phyloP scores from a whole-genome alignment of 1,140 invertebrate genomes.

The Neelides sp. region DNA sequence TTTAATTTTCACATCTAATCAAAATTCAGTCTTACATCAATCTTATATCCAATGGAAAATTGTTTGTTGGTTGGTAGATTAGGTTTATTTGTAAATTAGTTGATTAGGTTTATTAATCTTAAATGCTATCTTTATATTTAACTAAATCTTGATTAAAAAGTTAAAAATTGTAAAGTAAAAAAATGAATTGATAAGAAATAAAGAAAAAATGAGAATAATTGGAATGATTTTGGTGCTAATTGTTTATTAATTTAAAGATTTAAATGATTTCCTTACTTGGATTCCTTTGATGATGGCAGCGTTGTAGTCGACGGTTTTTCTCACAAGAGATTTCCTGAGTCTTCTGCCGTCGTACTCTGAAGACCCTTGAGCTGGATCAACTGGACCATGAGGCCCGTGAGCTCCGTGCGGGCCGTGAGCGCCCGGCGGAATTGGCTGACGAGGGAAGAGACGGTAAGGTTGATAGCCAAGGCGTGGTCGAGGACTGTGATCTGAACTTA shows the following conservation, averaged over 20 bases:
- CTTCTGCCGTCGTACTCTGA: constrained; percentile 92
- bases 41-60: too few species aligned
- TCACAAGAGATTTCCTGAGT: constrained; percentile 85
- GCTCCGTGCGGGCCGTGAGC: neutral
- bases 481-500: constrained; percentile 7
- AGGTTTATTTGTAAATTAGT: too few species aligned
- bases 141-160: too few species aligned
- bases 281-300: constrained; percentile 83
- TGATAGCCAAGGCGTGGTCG: constrained; percentile 19
- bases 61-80: too few species aligned
- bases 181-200: too few species aligned
- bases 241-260: constrained; percentile 10
- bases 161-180: too few species aligned
- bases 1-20: too few species aligned
- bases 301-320: constrained; percentile 97
- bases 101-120: too few species aligned
- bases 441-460: constrained; percentile 18
- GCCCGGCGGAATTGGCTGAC: constrained; percentile 7
- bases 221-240: neutral
- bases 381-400: constrained; percentile 32
- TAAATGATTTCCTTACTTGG: constrained; percentile 47
- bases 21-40: too few species aligned
- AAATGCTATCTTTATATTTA: too few species aligned
- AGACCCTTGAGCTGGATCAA: constrained; percentile 35
- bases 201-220: neutral